Evolutionary conservation across 2,797 vertebrate genomes (phyloP).

Genomic region (Girardinus metallicus): DNA sequence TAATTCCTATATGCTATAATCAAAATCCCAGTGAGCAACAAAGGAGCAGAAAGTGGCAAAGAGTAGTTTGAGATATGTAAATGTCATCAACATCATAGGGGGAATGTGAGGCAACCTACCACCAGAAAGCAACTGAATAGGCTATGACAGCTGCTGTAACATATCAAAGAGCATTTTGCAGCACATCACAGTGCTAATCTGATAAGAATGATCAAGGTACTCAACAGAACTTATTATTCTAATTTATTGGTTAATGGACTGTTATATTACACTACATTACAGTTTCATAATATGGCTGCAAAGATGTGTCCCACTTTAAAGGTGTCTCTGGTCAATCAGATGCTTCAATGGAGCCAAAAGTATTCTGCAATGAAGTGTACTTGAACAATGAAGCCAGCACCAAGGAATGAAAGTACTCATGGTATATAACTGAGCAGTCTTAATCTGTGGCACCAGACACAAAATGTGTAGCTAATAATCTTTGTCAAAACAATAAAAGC

Average conservation of each 20-base stretch:
- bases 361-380: background rate
- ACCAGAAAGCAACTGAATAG: slow-evolving; percentile 47
- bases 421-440: background rate
- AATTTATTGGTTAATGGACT: background rate
- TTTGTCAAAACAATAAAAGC: background rate
- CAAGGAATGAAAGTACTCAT: background rate
- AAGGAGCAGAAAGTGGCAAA: slow-evolving; percentile 35
- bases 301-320: background rate
- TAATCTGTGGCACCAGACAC: background rate
- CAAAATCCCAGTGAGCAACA: slow-evolving; percentile 42
- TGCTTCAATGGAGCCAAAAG: background rate
- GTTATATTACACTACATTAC: background rate
- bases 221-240: slow-evolving; percentile 16
- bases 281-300: background rate
- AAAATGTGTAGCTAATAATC: background rate
- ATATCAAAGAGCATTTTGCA: slow-evolving; percentile 54
- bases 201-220: slow-evolving; percentile 5
- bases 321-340: background rate
- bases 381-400: slow-evolving; percentile 1
- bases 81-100: slow-evolving; percentile 66
- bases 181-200: slow-evolving; percentile 29
- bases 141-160: slow-evolving; percentile 52
- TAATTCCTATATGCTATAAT: slow-evolving; percentile 53
- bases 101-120: slow-evolving; percentile 60
- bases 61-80: slow-evolving; percentile 58